Evolutionary conservation across 2,888 invertebrate species (phyloP).

Genomic region (Cybosia mesomella): DNA sequence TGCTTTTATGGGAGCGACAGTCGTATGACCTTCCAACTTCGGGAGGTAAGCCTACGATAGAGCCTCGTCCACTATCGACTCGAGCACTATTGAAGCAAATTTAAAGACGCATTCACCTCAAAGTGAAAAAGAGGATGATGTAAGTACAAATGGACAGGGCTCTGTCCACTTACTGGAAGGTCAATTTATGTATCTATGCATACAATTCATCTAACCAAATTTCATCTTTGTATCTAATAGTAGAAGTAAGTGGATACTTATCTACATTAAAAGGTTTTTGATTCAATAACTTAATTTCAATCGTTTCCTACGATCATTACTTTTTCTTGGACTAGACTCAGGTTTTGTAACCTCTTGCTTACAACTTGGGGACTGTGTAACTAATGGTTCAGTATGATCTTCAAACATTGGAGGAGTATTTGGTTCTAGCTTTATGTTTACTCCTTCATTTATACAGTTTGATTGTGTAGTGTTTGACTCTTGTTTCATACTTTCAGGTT

Average conservation of each 20-base stretch:
- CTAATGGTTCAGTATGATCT: slow-evolving; percentile 7
- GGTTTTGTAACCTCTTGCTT: slow-evolving; percentile 39
- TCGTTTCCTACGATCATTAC: slow-evolving; percentile 36
- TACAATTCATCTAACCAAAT: too few species aligned
- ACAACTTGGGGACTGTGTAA: slow-evolving; percentile 16
- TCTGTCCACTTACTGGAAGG: too few species aligned
- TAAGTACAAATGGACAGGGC: too few species aligned
- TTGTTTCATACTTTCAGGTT: slow-evolving; percentile 30
- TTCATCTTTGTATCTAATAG: too few species aligned
- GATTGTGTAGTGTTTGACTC: slow-evolving; percentile 28
- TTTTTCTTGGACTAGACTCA: slow-evolving; percentile 23
- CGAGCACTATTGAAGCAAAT: too few species aligned
- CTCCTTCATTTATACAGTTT: neutral
- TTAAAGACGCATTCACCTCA: too few species aligned
- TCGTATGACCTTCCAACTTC: too few species aligned
- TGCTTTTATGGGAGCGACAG: too few species aligned
- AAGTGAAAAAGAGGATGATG: too few species aligned
- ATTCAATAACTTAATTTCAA: slow-evolving; percentile 28
- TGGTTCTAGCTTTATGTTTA: slow-evolving; percentile 14
- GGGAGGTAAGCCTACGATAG: too few species aligned
- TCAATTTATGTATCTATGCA: too few species aligned
- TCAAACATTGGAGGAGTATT: slow-evolving; percentile 20
- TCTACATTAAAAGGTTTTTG: neutral
- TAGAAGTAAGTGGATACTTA: neutral
- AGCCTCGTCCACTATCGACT: too few species aligned